phyloP scores from a whole-genome alignment of 2,888 invertebrate genomes.

The Baronia brevicornis region DNA sequence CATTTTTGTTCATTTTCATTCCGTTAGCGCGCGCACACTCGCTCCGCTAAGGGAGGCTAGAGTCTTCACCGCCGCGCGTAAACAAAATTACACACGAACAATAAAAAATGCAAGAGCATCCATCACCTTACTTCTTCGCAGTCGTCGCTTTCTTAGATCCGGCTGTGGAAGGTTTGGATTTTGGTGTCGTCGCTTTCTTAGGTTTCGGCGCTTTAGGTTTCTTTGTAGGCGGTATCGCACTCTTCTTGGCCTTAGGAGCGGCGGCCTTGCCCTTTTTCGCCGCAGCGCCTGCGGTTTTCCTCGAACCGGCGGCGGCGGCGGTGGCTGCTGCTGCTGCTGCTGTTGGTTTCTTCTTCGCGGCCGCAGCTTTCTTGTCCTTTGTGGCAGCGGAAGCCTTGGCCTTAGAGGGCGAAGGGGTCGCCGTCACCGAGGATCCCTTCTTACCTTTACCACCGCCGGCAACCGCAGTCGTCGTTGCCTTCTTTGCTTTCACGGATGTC shows the following conservation, averaged over 20 bases:
- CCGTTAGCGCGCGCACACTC: too few species aligned
- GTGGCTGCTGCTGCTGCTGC: conserved; percentile 20
- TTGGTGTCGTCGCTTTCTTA: conserved; percentile 34
- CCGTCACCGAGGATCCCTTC: conserved; percentile 20
- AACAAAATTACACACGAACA: too few species aligned
- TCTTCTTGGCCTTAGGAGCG: conserved; percentile 41
- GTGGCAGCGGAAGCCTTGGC: conserved; percentile 15
- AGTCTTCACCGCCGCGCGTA: too few species aligned
- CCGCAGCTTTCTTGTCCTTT: conserved; percentile 30
- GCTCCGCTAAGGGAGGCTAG: too few species aligned
- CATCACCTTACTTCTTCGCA: conserved; percentile 25
- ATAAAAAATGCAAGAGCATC: too few species aligned
- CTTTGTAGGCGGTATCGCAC: conserved; percentile 40
- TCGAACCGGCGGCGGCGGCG: conserved; percentile 23
- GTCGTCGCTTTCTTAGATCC: conserved; percentile 22
- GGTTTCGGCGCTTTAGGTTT: conserved; percentile 51
- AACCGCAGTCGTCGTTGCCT: conserved; percentile 9
- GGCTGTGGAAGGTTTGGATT: conserved; percentile 23
- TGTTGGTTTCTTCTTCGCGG: conserved; percentile 29
- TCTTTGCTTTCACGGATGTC: conserved; percentile 19
- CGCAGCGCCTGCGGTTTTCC: conserved; percentile 17
- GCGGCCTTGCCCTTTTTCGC: conserved; percentile 25
- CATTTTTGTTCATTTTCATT: too few species aligned
- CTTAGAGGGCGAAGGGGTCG: conserved; percentile 25
- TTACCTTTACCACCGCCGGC: conserved; percentile 16